Evolutionary conservation across 2,797 vertebrate species (phyloP).

Genomic region (Stomatorhinus walkeri): DNA sequence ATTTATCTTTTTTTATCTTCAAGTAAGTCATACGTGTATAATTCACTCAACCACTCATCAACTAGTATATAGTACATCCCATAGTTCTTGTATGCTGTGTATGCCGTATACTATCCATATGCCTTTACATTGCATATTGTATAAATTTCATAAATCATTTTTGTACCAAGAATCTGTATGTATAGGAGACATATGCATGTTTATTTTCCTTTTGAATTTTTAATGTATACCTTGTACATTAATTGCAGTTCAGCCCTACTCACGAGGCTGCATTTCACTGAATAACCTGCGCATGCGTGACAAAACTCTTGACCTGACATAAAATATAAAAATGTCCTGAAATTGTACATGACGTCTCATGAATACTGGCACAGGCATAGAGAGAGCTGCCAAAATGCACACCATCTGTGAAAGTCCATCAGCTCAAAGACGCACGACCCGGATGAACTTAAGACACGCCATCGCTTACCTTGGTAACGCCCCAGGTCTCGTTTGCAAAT

Average conservation of each 20-base stretch:
- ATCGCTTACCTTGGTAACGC: constrained; percentile 61
- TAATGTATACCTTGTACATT: not conserved
- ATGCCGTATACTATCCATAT: not conserved
- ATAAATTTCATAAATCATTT: not conserved
- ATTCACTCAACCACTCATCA: not conserved
- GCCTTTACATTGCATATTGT: not conserved
- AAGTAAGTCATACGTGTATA: not conserved
- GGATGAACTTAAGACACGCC: not conserved
- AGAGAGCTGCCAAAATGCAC: not conserved
- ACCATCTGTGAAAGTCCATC: not conserved
- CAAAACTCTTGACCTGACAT: not conserved
- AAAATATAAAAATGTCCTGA: not conserved
- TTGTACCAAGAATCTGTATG: not conserved
- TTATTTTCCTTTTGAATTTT: not conserved
- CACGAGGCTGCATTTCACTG: not conserved
- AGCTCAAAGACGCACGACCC: not conserved
- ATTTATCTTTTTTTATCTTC: not conserved
- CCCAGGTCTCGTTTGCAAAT: constrained; percentile 67
- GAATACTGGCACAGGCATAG: not conserved
- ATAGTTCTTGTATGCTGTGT: not conserved
- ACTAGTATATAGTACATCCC: not conserved
- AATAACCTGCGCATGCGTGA: not conserved
- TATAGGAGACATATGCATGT: not conserved
- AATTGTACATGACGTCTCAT: not conserved
- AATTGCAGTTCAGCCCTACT: not conserved